Evolutionary conservation across 2,888 invertebrate genomes (phyloP).

Genomic region (Macroteleia sp.): DNA sequence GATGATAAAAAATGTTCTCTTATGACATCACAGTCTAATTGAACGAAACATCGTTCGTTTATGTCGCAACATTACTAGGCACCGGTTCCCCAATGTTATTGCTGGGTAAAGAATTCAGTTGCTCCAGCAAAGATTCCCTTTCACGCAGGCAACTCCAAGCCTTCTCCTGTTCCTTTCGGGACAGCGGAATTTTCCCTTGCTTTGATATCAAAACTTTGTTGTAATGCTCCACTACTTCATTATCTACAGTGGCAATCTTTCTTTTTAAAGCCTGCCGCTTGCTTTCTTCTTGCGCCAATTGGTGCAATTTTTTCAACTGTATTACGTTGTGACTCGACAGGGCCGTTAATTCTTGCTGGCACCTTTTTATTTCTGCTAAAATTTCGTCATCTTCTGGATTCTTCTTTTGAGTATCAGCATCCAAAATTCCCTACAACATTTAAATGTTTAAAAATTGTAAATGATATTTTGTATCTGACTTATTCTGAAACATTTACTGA

Average conservation of each 20-base stretch:
- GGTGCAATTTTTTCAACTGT: slow-evolving; percentile 88
- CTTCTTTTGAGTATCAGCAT: slow-evolving; percentile 86
- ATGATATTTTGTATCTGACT: too few relatives aligned
- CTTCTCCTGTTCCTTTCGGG: slow-evolving; percentile 92
- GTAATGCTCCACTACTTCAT: slow-evolving; percentile 92
- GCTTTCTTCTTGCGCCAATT: slow-evolving; percentile 91
- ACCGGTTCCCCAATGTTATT: slow-evolving; percentile 78
- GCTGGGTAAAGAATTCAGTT: slow-evolving; percentile 79
- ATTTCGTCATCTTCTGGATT: slow-evolving; percentile 89
- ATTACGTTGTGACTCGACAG: slow-evolving; percentile 92
- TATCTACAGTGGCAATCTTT: slow-evolving; percentile 89
- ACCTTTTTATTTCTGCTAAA: slow-evolving; percentile 92
- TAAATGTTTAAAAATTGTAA: too few relatives aligned
- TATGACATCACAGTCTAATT: slow-evolving; percentile 14
- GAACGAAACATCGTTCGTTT: neutral
- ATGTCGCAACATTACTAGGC: slow-evolving; percentile 22
- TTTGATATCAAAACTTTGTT: slow-evolving; percentile 91
- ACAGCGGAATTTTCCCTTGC: slow-evolving; percentile 91
- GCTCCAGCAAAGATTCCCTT: slow-evolving; percentile 79
- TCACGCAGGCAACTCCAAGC: slow-evolving; percentile 86
- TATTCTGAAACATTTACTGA: too few relatives aligned
- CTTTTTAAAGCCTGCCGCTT: slow-evolving; percentile 90
- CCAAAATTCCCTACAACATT: slow-evolving; percentile 93
- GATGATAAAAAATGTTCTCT: neutral
- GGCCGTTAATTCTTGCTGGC: slow-evolving; percentile 91